Percentiles rank a stretch among this genome's conserved stretches.
phyloP scores from a whole-genome alignment of 2,113 vertebrate genomes.

The Ptilonorhynchus violaceus region DNA sequence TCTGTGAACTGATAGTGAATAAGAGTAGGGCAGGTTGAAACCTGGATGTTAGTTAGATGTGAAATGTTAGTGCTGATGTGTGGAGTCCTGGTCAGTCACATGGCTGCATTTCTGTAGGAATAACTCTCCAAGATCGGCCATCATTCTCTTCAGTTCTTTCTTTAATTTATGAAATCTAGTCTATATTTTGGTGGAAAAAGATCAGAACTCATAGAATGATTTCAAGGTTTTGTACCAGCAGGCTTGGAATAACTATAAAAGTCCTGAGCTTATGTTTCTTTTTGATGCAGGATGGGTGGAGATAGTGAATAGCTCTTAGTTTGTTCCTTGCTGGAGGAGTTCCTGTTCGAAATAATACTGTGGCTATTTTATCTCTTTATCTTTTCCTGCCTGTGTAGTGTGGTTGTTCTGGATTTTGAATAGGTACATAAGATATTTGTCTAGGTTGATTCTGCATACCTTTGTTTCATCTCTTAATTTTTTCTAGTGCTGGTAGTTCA shows the following conservation, averaged over 20 bases:
- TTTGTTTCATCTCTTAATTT: neutral
- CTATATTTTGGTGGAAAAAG: neutral
- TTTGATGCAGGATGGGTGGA: neutral
- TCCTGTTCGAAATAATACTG: neutral
- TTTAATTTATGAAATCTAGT: neutral
- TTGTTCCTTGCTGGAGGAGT: neutral
- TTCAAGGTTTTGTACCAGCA: neutral
- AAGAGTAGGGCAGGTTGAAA: neutral
- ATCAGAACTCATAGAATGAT: neutral
- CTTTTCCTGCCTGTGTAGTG: neutral
- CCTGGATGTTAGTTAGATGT: neutral
- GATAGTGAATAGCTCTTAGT: neutral
- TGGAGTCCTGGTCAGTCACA: neutral
- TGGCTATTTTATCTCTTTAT: neutral
- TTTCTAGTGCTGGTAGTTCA: neutral
- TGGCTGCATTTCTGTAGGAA: neutral
- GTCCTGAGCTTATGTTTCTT: neutral
- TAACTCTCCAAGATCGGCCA: fast-evolving
- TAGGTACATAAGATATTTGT: neutral
- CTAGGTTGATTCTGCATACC: neutral
- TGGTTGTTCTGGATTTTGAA: neutral
- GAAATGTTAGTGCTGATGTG: neutral
- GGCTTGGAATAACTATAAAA: neutral
- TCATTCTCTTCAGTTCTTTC: neutral
- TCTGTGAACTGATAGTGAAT: neutral